A percentile compares a stretch with the other conserved stretches of the same genome.
phyloP scores from a whole-genome alignment of 2,797 vertebrate species.

The Astyanax mexicanus region DNA sequence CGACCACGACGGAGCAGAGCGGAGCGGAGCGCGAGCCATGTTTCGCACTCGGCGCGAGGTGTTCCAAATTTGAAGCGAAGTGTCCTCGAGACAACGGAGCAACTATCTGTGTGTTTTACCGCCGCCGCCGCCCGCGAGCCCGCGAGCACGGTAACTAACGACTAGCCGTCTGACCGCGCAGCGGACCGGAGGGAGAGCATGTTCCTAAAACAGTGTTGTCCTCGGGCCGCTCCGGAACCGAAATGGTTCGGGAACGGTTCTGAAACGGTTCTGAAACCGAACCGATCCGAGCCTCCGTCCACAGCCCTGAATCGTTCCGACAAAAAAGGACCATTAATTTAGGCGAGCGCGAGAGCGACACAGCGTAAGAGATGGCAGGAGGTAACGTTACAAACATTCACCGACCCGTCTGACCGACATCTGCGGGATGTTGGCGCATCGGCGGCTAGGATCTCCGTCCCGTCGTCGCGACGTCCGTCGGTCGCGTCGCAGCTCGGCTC shows the following conservation, averaged over 20 bases:
- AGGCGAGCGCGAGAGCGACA: conserved; percentile 69
- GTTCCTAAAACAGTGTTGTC: conserved; percentile 44
- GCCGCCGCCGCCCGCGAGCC: conserved; percentile 54
- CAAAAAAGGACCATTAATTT: conserved; percentile 71
- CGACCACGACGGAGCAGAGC: too few species aligned
- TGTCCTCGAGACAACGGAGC: conserved; percentile 67
- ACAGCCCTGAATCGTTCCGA: conserved; percentile 71
- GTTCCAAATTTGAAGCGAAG: conserved; percentile 72
- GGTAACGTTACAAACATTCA: conserved; percentile 81
- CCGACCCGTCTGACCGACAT: conserved; percentile 78
- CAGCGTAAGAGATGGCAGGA: too few species aligned
- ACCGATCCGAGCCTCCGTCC: conserved; percentile 61
- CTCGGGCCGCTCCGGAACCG: conserved; percentile 65
- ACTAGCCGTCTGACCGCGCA: conserved; percentile 71
- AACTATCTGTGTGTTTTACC: conserved; percentile 65
- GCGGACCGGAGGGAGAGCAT: conserved; percentile 65
- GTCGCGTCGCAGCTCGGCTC: conserved; percentile 76
- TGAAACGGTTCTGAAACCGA: conserved; percentile 66
- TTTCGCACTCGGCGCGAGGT: conserved; percentile 68
- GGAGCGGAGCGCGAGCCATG: conserved; percentile 60
- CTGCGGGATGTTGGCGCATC: conserved; percentile 66
- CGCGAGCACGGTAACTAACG: too few species aligned
- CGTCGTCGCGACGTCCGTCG: conserved; percentile 69
- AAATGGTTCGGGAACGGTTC: conserved; percentile 65
- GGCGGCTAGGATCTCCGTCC: conserved; percentile 71